These are phyloP conservation scores for Formica aserva DNA, from an alignment of 2,888 invertebrate genomes.

Conservation along the genomic window DNA sequence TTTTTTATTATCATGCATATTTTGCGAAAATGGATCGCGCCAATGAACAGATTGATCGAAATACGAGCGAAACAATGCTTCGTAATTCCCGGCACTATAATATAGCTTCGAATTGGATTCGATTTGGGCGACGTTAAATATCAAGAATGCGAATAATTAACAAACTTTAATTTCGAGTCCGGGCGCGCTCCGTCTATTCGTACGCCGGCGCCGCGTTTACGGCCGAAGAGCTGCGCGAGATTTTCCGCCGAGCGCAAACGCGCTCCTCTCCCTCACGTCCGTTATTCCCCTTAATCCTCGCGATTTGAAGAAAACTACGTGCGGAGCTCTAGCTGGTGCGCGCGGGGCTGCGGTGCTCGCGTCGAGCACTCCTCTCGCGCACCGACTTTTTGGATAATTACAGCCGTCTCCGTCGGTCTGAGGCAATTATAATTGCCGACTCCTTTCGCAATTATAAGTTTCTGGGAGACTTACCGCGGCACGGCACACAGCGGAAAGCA, in stretches of 20 bases:
- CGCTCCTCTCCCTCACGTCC: conserved; percentile 14
- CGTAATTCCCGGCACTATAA: conserved; percentile 15
- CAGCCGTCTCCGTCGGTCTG: conserved; percentile 82
- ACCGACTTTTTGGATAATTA: conserved; percentile 83
- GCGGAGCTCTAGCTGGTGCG: conserved; percentile 42
- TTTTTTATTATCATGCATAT: too few species aligned
- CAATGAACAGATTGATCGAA: conserved; percentile 5
- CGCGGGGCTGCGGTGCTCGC: conserved; percentile 14
- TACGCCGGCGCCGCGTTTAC: conserved; percentile 13
- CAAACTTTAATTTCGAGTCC: conserved; percentile 47
- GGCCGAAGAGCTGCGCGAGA: conserved; percentile 8
- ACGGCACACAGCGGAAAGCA: conserved; percentile 70
- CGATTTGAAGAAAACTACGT: conserved; percentile 59
- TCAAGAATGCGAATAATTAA: conserved; percentile 53
- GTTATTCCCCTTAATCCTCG: conserved; percentile 39
- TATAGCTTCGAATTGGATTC: conserved; percentile 25
- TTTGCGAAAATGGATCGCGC: not conserved
- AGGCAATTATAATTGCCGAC: conserved; percentile 86
- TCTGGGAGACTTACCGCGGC: conserved; percentile 81
- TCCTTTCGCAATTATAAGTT: conserved; percentile 86
- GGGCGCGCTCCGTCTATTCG: conserved; percentile 36
- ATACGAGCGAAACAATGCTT: conserved; percentile 19
- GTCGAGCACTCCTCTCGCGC: conserved; percentile 50
- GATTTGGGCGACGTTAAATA: conserved; percentile 22
- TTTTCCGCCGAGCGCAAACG: conserved; percentile 43